Conservation (phyloP, 2,113 vertebrate genomes). For the Synodontis membranacea region DNA sequence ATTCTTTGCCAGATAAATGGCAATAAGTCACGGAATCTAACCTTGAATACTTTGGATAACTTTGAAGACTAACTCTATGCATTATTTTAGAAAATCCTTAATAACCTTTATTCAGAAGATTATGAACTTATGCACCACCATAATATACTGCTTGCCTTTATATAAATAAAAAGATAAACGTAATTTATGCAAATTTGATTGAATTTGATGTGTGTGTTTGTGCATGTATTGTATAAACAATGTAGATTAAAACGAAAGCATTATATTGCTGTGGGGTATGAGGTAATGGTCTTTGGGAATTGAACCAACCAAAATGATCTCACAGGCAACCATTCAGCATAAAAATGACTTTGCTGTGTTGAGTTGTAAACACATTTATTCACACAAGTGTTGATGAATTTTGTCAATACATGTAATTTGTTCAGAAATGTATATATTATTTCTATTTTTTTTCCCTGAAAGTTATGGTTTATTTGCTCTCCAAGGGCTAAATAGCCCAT, state of each 20-base stretch:
- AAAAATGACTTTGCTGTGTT: neutral
- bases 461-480: neutral
- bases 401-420: neutral
- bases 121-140: too few species aligned
- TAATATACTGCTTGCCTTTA: too few species aligned
- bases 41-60: too few species aligned
- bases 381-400: neutral
- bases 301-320: neutral
- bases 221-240: neutral
- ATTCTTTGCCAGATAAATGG: too few species aligned
- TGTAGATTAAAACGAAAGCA: neutral
- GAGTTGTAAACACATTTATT: neutral
- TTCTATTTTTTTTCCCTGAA: neutral
- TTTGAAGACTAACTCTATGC: too few species aligned
- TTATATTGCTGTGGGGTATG: neutral
- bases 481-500: neutral
- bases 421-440: neutral
- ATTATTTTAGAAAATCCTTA: too few species aligned
- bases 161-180: too few species aligned
- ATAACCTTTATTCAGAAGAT: too few species aligned
- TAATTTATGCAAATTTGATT: neutral
- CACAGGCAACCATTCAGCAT: neutral
- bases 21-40: too few species aligned
- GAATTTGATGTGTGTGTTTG: neutral
- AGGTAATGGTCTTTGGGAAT: neutral